Conservation (phyloP, 2,797 vertebrate species). For the Sciaenops ocellatus region DNA sequence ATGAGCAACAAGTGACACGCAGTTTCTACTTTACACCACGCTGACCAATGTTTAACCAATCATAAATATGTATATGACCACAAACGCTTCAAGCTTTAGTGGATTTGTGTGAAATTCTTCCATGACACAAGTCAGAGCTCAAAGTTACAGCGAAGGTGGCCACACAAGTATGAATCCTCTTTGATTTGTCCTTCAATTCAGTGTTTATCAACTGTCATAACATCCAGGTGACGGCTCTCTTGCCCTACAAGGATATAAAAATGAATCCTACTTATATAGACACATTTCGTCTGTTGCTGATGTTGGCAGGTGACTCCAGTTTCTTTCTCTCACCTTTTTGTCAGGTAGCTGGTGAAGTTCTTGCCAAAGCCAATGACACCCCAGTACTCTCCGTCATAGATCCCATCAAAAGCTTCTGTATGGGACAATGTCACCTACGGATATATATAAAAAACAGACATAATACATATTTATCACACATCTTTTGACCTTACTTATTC, state of each 20-base stretch:
- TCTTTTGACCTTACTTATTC: too few species aligned
- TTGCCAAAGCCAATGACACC: slow-evolving; percentile 84
- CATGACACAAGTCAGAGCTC: not conserved
- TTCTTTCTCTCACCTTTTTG: slow-evolving; percentile 79
- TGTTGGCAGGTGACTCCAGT: not conserved
- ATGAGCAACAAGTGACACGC: not conserved
- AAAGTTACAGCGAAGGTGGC: not conserved
- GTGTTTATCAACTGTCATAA: not conserved
- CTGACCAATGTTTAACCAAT: not conserved
- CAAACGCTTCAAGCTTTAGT: not conserved
- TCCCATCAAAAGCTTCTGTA: slow-evolving; percentile 81
- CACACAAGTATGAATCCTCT: not conserved
- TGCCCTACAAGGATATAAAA: too few species aligned
- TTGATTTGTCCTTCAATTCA: not conserved
- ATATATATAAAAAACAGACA: not conserved
- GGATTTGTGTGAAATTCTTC: not conserved
- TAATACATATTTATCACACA: too few species aligned
- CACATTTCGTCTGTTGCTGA: not conserved
- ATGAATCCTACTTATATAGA: too few species aligned
- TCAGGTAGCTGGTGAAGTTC: slow-evolving; percentile 87
- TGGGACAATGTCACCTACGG: slow-evolving; percentile 81
- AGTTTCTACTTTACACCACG: not conserved
- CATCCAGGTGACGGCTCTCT: too few species aligned
- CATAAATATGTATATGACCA: too few species aligned
- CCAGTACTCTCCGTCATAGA: slow-evolving; percentile 86